Conservation (phyloP, 2,797 vertebrate species). For the Dendrocincla tyrannina region DNA sequence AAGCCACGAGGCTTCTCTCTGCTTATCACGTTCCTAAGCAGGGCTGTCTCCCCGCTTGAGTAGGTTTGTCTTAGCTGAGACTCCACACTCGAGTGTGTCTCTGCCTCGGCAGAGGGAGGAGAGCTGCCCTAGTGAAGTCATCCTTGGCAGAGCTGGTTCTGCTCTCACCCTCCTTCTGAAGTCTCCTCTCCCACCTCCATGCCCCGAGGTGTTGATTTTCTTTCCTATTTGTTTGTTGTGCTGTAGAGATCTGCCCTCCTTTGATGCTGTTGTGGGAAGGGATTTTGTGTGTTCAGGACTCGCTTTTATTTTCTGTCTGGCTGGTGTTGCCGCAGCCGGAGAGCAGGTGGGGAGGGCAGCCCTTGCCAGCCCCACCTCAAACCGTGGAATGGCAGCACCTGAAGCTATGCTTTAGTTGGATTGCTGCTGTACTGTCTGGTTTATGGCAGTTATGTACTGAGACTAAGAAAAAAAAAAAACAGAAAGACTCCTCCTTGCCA, state of each 20-base stretch:
- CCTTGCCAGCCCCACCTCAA: slow-evolving; percentile 49
- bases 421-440: neutral
- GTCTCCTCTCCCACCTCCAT: slow-evolving; percentile 4
- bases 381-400: slow-evolving; percentile 1
- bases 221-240: slow-evolving; percentile 28
- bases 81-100: fast-evolving
- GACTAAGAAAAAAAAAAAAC: neutral
- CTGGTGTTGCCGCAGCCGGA: neutral
- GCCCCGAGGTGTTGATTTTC: slow-evolving; percentile 11
- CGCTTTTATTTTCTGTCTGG: neutral
- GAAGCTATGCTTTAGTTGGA: slow-evolving; percentile 38
- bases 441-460: neutral
- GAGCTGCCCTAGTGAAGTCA: neutral
- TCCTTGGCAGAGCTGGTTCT: slow-evolving; percentile 4
- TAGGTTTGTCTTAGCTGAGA: neutral
- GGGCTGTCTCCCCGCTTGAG: fast-evolving
- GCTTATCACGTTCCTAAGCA: neutral
- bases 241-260: neutral
- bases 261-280: slow-evolving; percentile 44
- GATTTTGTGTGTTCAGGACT: neutral
- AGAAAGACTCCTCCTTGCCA: neutral
- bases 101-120: neutral
- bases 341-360: slow-evolving; percentile 42
- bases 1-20: neutral
- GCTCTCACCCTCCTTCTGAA: neutral